Evolutionary conservation across 1,140 invertebrate genomes (phyloP).

Genomic region (Lepeophtheirus salmonis): DNA sequence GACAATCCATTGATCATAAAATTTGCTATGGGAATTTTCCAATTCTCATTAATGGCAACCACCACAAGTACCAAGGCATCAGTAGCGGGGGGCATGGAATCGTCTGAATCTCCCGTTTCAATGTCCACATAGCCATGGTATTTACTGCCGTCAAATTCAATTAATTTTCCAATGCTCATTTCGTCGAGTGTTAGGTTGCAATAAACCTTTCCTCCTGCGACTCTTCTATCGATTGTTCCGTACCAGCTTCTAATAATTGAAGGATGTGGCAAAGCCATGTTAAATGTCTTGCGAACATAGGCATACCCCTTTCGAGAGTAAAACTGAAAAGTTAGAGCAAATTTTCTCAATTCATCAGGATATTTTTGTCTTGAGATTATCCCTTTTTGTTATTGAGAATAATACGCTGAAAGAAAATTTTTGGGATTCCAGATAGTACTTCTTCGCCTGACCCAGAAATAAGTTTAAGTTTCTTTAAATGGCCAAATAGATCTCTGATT

Average conservation of each 20-base stretch:
- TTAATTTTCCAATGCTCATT: constrained; percentile 26
- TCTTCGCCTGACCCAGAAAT: too few species aligned
- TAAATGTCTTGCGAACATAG: not conserved
- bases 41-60: constrained; percentile 24
- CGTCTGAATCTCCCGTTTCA: constrained; percentile 22
- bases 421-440: not conserved
- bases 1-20: constrained; percentile 5
- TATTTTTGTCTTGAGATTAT: constrained; percentile 2
- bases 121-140: constrained; percentile 26
- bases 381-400: not conserved
- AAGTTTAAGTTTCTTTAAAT: too few species aligned
- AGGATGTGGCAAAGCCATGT: not conserved
- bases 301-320: constrained; percentile 8
- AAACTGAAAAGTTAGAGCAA: constrained; percentile 6
- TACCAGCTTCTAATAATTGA: constrained; percentile 5
- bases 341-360: constrained; percentile 1
- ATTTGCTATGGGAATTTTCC: constrained; percentile 22
- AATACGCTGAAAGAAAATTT: not conserved
- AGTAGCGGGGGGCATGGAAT: constrained; percentile 24
- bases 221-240: not conserved
- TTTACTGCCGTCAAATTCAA: constrained; percentile 25
- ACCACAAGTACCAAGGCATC: constrained; percentile 27
- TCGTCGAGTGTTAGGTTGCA: constrained; percentile 27
- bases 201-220: not conserved
- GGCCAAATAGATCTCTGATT: not conserved